Evolutionary conservation across 1,140 invertebrate genomes (phyloP), one percentile per base, ranked within the genome.

Genomic region (Aphis gossypii): DNA sequence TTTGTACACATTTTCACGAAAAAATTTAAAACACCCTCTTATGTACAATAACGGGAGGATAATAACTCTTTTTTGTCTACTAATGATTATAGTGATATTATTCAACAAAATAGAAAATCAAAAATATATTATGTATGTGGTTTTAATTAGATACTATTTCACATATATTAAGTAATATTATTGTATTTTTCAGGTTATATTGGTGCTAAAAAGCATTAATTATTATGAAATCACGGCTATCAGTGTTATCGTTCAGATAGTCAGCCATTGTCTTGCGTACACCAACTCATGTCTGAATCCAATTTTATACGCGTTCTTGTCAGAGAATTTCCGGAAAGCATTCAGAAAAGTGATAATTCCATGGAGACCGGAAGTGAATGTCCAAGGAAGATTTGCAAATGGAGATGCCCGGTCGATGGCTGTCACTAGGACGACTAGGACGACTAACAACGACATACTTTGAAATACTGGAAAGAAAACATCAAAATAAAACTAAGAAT

Each of bases 231-330:
- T 97, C 41, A 96, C 95, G 2, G 95, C 96, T 21, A 94, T 95
- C 41, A 96, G 96, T 94, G 96, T 98, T 94, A 96, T 97, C 35
- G 95, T 97, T 11, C 98, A 98, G 95, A 98, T 99, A 94, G 96
- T 97, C 9, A 97, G 98, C 18, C 98, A 99, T 95, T 97, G 99
- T n/a, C 95, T 99, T 90, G 98, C 98, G 7, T 99, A 99, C 95
- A 98, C 97, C 95, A 99, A 99, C 96, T 98, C 98, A 94, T 99
- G 98, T 95, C 97, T 99, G 94, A 99, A 99, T 95, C 99, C 99
- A 0, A 98, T 99, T 94, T 96, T 99, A n/a, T 99, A 99, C 95
- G 98, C 98, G 0, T 98, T 98, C 95, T 96, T 98, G 1, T 98
- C 97, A 3, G 97, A 98, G 94, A 98, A 98, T 95, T 98, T 98